Percentiles rank a stretch among this genome's conserved stretches.
Evolutionary conservation across 2,797 vertebrate genomes (phyloP).

Genomic region (Hyperoplus lanceolatus): DNA sequence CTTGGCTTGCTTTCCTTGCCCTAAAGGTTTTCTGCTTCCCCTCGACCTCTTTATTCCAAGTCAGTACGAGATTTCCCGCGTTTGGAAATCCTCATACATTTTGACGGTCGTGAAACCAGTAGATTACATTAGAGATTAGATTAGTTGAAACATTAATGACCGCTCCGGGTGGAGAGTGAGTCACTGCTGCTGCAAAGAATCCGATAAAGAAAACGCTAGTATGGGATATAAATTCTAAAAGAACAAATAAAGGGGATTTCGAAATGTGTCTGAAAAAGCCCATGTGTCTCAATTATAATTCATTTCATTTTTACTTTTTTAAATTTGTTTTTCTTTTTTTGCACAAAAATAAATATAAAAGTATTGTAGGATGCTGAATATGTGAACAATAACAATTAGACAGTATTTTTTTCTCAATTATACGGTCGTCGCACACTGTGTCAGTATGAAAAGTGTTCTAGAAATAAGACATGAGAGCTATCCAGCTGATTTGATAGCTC

Average conservation of each 20-base stretch:
- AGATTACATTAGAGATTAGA: constrained; percentile 68
- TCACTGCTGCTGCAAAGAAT: constrained; percentile 47
- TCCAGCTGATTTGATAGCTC: neutral
- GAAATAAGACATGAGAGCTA: neutral
- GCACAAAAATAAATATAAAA: too few species aligned
- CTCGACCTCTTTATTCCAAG: constrained; percentile 14
- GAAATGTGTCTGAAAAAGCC: constrained; percentile 41
- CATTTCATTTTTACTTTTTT: too few species aligned
- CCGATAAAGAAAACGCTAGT: constrained; percentile 24
- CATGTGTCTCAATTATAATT: constrained; percentile 16
- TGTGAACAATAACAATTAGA: too few species aligned
- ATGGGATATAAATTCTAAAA: constrained; percentile 34
- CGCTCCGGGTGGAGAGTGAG: constrained; percentile 52
- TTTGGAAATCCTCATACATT: constrained; percentile 44
- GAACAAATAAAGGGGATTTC: constrained; percentile 34
- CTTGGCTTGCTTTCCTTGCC: neutral
- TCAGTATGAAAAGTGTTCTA: constrained; percentile 7
- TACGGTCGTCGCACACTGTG: neutral
- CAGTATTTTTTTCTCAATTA: constrained; percentile 12
- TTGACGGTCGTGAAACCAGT: constrained; percentile 51
- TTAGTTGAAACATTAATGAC: constrained; percentile 70
- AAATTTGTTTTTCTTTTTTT: too few species aligned
- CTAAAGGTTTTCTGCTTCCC: neutral
- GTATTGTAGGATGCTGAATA: too few species aligned
- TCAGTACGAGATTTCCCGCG: constrained; percentile 16